Evolutionary conservation across 2,113 vertebrate species (phyloP), one percentile per base, ranked within the genome.

Genomic region (Corapipo altera): DNA sequence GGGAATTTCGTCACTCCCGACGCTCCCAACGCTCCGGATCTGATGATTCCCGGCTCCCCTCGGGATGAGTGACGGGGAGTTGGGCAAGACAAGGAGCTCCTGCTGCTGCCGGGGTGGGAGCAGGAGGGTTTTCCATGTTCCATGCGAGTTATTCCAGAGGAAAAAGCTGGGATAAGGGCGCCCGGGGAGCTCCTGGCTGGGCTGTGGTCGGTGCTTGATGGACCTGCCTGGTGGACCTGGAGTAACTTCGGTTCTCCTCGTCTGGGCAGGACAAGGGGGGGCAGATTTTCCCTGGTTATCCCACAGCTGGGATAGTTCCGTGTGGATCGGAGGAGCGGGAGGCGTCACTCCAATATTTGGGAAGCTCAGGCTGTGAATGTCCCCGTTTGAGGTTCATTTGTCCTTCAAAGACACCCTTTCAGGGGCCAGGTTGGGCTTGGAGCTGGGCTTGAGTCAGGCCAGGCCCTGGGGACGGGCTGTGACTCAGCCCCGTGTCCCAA

Each of bases 141-240:
- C 22, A 5, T 1, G 20, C 3, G 1, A 57, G 62, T 4, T 28
- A 4, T 3, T 43, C n/a, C 39, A 8, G n/a, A 6, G 86, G 69
- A n/a, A 33, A 24, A 19, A 21, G 0, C 19, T 3, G 2, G 37
- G 24, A 1, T 51, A 8, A 1, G 1, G 4, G 17, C 2, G 71
- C 6, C 16, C 18, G 75, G 46, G 28, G 9, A 51, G 46, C 57
- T 23, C 41, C 41, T 12, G 7, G 2, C 72, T 23, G 61, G n/a
- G n/a, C n/a, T n/a, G n/a, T n/a, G n/a, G n/a, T n/a, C n/a, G n/a
- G n/a, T 18, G 26, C 33, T 0, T 4, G 69, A 30, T 0, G 73
- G 86, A 84, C 82, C 74, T 13, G 52, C 33, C 32, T 59, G 75
- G 66, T 35, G 57, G 15, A 4, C 8, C n/a, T 57, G 58, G 8